Conservation (phyloP, 2,113 vertebrate species). For the Dromiciops gliroides region DNA sequence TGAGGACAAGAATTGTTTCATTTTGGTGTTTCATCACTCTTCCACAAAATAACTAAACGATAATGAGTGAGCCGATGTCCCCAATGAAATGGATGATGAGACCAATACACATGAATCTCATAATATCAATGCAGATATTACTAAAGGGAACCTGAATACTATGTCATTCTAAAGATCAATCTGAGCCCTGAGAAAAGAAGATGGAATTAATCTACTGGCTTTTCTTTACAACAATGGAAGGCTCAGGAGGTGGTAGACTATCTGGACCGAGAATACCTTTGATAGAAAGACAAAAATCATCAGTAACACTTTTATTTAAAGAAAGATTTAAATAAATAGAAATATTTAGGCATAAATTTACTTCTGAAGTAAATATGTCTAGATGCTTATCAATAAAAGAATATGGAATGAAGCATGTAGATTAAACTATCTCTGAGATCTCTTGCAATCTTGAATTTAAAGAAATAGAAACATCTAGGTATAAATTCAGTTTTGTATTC, state of each 20-base stretch:
- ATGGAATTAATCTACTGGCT: neutral
- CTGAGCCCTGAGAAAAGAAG: neutral
- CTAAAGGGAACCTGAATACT: neutral
- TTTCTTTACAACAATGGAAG: neutral
- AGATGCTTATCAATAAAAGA: neutral
- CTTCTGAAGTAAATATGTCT: neutral
- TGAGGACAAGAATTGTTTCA: neutral
- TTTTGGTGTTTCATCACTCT: neutral
- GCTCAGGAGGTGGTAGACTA: neutral
- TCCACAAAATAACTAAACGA: neutral
- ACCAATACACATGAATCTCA: neutral
- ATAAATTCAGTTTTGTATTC: neutral
- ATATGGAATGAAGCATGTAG: neutral
- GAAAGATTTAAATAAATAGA: neutral
- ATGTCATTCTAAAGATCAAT: neutral
- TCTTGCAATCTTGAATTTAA: neutral
- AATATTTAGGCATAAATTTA: neutral
- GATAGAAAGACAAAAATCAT: neutral
- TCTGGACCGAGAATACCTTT: neutral
- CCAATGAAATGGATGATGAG: neutral
- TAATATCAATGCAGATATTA: neutral
- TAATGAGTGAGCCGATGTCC: neutral
- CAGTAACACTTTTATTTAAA: neutral
- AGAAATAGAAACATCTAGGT: neutral
- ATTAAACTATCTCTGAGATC: neutral